Evolutionary conservation across 2,888 invertebrate genomes (phyloP).

Genomic region (Acleris sparsana): DNA sequence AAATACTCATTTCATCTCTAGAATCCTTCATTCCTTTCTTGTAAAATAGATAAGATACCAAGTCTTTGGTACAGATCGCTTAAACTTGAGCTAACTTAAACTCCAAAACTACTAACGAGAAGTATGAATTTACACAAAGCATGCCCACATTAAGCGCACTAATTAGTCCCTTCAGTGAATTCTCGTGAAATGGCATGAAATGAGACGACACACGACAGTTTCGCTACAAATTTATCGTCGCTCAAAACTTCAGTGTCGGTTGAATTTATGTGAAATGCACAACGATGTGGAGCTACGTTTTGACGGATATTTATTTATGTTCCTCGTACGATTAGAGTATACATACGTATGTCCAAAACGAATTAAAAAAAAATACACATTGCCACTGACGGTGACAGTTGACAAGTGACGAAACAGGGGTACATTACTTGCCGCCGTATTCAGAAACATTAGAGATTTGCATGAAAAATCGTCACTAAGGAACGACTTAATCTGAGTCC

Average conservation of each 20-base stretch:
- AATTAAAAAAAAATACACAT: too few species aligned
- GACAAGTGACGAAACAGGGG: too few species aligned
- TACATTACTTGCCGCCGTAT: too few species aligned
- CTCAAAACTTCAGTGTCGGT: conserved; percentile 20
- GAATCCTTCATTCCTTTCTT: too few species aligned
- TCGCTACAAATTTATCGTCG: conserved; percentile 24
- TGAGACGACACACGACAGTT: conserved; percentile 17
- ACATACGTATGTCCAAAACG: too few species aligned
- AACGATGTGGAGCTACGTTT: background rate
- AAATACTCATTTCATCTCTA: too few species aligned
- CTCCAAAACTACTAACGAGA: background rate
- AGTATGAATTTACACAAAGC: conserved; percentile 3
- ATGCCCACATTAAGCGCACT: conserved; percentile 1
- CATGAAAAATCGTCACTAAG: too few species aligned
- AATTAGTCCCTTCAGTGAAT: conserved; percentile 19
- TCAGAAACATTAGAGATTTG: too few species aligned
- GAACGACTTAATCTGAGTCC: too few species aligned
- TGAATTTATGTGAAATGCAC: conserved; percentile 1
- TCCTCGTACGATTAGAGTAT: too few species aligned
- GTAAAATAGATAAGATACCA: too few species aligned
- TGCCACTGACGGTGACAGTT: too few species aligned
- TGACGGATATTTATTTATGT: background rate
- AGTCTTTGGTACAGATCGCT: background rate
- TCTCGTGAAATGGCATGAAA: conserved; percentile 4
- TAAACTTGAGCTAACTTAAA: background rate